A percentile compares a stretch with the other conserved stretches of the same genome.
phyloP scores from a whole-genome alignment of 2,888 invertebrate species.

The Pelosia muscerda region DNA sequence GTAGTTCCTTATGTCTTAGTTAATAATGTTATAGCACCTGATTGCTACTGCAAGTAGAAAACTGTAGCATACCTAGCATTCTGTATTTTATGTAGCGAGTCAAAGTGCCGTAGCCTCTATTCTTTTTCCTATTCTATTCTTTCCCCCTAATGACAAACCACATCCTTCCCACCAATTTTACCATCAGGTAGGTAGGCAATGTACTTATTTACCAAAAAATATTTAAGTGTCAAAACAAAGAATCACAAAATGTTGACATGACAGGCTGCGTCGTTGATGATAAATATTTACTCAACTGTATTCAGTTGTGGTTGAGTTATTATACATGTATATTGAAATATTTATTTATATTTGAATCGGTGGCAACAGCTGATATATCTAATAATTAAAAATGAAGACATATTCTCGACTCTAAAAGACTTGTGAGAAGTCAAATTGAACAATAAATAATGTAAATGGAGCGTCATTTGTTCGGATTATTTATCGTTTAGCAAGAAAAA shows the following conservation, averaged over 20 bases:
- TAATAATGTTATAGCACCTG: not conserved
- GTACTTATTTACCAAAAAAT: not conserved
- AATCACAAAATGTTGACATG: not conserved
- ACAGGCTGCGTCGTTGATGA: not conserved
- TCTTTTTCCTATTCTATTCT: too few relatives aligned
- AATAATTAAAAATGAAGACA: not conserved
- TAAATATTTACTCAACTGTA: not conserved
- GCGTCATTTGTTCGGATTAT: constrained; percentile 1
- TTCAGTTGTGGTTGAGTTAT: not conserved
- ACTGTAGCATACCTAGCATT: too few relatives aligned
- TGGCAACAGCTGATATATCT: not conserved
- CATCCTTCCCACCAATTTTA: too few relatives aligned
- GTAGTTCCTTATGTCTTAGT: not conserved
- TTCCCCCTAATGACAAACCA: too few relatives aligned
- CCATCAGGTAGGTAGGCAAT: too few relatives aligned
- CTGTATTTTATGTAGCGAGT: too few relatives aligned
- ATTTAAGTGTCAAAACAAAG: not conserved
- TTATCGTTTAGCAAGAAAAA: constrained; percentile 2
- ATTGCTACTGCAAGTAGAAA: too few relatives aligned
- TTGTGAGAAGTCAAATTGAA: constrained; percentile 3
- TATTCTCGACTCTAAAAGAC: not conserved
- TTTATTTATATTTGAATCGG: not conserved
- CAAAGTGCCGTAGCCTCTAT: too few relatives aligned
- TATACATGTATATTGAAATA: not conserved
- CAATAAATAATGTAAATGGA: not conserved